Evolutionary conservation across 1,140 invertebrate genomes (phyloP).

Genomic region (Ladona fulva): DNA sequence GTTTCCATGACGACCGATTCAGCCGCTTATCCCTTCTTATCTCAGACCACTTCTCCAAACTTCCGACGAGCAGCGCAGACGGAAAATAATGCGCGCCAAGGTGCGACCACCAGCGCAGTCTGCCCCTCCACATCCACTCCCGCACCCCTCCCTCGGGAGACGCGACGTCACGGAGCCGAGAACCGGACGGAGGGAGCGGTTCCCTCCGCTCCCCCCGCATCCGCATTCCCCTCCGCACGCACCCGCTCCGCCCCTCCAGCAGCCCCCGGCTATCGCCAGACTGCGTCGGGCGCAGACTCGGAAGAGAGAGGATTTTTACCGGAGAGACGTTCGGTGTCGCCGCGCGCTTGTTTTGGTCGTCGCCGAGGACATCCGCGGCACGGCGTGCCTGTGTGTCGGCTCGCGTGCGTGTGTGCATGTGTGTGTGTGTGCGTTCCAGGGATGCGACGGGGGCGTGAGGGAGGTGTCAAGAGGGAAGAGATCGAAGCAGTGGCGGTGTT

Average conservation of each 20-base stretch:
- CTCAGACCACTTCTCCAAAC: not conserved
- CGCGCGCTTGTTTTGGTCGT: not conserved
- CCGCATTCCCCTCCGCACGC: not conserved
- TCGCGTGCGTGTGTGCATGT: not conserved
- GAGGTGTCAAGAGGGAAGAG: conserved; percentile 18
- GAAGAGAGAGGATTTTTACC: not conserved
- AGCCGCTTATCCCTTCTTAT: not conserved
- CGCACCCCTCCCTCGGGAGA: not conserved
- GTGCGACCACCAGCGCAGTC: not conserved
- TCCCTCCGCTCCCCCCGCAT: not conserved
- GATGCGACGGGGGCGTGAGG: not conserved
- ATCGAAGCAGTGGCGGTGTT: conserved; percentile 18
- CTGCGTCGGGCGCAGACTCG: not conserved
- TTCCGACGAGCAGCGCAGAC: too few species aligned
- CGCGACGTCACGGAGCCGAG: not conserved
- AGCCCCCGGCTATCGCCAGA: not conserved
- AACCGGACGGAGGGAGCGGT: too few species aligned
- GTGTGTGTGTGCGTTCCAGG: not conserved
- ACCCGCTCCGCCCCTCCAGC: not conserved
- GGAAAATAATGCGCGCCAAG: too few species aligned
- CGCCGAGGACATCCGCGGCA: not conserved
- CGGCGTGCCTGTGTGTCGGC: too few species aligned
- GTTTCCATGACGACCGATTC: not conserved
- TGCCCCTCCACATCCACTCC: not conserved
- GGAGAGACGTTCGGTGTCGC: not conserved